Conservation (phyloP, 2,797 vertebrate species). For the Choloepus didactylus region DNA sequence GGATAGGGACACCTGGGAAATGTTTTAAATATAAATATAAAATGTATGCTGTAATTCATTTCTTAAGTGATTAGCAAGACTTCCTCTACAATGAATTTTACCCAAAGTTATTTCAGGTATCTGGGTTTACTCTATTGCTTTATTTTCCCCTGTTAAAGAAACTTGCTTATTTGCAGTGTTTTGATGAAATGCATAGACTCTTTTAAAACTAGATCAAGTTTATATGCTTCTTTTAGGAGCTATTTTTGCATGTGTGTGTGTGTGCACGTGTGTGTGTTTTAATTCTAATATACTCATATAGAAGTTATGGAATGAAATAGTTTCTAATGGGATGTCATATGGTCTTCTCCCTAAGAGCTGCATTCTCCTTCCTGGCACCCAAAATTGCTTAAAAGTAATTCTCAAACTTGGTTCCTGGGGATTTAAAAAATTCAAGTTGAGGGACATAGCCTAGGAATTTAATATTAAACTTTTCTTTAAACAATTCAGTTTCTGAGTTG, state of each 20-base stretch:
- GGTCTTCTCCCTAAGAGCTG: not conserved
- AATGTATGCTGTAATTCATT: not conserved
- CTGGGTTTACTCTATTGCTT: conserved; percentile 14
- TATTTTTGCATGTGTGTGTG: not conserved
- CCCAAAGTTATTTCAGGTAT: not conserved
- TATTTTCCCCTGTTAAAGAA: not conserved
- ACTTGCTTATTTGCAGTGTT: not conserved
- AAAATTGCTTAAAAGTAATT: conserved; percentile 39
- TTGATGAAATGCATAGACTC: conserved; percentile 16
- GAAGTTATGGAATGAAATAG: not conserved
- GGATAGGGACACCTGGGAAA: not conserved
- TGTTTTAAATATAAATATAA: conserved; percentile 45
- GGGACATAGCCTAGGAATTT: not conserved
- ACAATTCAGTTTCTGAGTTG: not conserved
- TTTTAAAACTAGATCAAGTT: conserved; percentile 36
- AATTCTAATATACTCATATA: conserved; percentile 26
- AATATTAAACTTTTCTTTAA: conserved; percentile 3
- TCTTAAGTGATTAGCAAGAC: not conserved
- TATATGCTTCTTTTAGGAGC: conserved; percentile 1
- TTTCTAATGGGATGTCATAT: not conserved
- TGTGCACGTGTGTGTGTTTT: not conserved
- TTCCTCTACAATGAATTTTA: conserved; percentile 23
- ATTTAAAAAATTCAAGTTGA: not conserved
- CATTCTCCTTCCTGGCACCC: not conserved
- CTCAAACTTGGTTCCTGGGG: conserved; percentile 6